These are phyloP conservation scores for Hippopotamyrus pictus DNA, from an alignment of 2,797 vertebrate genomes.

Conservation along the genomic window DNA sequence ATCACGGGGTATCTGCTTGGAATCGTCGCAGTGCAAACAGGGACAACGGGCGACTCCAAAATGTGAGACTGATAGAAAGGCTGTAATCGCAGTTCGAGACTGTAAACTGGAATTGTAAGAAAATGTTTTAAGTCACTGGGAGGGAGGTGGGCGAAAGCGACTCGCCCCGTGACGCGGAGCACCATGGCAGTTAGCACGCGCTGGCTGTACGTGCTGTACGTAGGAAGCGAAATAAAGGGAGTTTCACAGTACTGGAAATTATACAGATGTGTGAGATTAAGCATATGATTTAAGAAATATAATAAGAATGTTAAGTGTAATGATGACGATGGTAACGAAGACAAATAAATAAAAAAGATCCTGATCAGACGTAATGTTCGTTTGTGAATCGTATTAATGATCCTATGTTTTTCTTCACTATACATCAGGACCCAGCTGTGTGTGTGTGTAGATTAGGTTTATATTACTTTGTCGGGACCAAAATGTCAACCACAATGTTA, in stretches of 20 bases:
- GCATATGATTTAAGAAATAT: background rate
- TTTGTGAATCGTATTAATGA: background rate
- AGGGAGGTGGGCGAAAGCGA: background rate
- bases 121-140: background rate
- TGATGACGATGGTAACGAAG: slow-evolving; percentile 17
- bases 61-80: slow-evolving; percentile 7
- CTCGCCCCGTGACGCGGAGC: background rate
- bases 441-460: background rate
- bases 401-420: background rate
- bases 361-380: background rate
- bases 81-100: background rate
- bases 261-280: slow-evolving; percentile 1
- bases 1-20: background rate
- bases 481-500: background rate
- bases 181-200: background rate
- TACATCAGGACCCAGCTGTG: background rate
- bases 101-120: background rate
- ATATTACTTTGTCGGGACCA: background rate
- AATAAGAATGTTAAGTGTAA: slow-evolving; percentile 18
- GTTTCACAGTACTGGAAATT: background rate
- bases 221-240: background rate
- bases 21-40: background rate
- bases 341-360: slow-evolving; percentile 14
- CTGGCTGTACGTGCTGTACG: background rate
- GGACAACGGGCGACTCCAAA: slow-evolving; percentile 5